These are phyloP conservation scores for Esox masquinongy DNA, from an alignment of 2,797 vertebrate genomes.

Conservation along the genomic window DNA sequence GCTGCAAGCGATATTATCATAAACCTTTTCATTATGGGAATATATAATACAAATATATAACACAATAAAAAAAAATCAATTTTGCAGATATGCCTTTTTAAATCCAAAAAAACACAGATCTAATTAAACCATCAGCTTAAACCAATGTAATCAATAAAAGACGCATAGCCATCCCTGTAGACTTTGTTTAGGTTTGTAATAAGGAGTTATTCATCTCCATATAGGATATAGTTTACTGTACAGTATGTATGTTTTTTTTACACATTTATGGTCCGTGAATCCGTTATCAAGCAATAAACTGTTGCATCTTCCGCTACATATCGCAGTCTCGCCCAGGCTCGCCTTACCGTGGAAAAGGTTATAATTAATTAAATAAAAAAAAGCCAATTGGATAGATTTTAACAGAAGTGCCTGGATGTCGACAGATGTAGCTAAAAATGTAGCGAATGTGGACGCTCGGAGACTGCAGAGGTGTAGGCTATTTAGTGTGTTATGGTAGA, in stretches of 20 bases:
- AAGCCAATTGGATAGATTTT: not conserved
- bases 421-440: not conserved
- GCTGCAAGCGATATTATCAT: not conserved
- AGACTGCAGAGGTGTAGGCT: not conserved
- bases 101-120: not conserved
- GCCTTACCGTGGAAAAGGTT: not conserved
- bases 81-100: not conserved
- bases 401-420: not conserved
- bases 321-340: not conserved
- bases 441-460: no score
- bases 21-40: not conserved
- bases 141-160: not conserved
- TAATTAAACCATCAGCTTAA: not conserved
- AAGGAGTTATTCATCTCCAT: not conserved
- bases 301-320: constrained; percentile 50
- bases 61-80: not conserved
- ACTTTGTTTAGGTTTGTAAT: not conserved
- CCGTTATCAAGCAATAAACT: constrained; percentile 41
- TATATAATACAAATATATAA: not conserved
- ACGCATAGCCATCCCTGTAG: not conserved
- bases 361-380: constrained; percentile 4
- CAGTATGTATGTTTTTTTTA: no score
- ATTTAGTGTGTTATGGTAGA: not conserved
- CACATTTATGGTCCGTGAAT: constrained; percentile 2
- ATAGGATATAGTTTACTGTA: not conserved